A percentile compares a stretch with the other conserved stretches of the same genome.
Evolutionary conservation across 2,797 vertebrate genomes (phyloP).

Genomic region (Diglossa cyanea): DNA sequence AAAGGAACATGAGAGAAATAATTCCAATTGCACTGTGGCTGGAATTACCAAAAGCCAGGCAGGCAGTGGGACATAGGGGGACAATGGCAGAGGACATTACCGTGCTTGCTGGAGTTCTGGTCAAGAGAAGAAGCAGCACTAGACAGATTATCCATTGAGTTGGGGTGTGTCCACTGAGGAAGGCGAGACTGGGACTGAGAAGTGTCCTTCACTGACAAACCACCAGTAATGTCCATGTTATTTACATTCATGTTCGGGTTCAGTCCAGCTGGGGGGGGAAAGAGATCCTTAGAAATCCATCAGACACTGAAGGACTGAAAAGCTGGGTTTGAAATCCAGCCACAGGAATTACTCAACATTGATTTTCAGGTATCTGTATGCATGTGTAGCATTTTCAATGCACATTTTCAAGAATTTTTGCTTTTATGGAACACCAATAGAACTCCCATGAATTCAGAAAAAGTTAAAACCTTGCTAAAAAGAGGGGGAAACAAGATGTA

Average conservation of each 20-base stretch:
- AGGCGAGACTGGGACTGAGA: slow-evolving; percentile 96
- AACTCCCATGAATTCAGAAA: background rate
- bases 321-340: background rate
- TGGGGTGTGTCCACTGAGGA: slow-evolving; percentile 98
- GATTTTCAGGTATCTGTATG: background rate
- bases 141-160: slow-evolving; percentile 90
- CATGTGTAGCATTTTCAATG: accelerated
- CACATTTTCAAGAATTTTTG: background rate
- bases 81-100: slow-evolving; percentile 63
- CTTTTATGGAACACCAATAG: background rate
- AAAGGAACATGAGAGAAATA: background rate
- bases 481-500: accelerated
- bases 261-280: slow-evolving; percentile 86
- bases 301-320: background rate
- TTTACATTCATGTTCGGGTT: slow-evolving; percentile 96
- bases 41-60: background rate
- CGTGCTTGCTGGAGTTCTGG: slow-evolving; percentile 93
- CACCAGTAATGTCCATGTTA: slow-evolving; percentile 91
- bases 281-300: background rate
- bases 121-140: slow-evolving; percentile 91
- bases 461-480: background rate
- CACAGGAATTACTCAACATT: background rate
- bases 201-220: slow-evolving; percentile 92
- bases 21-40: background rate
- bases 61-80: background rate